Base-by-base conservation (phyloP, 30 jellyfish, hydroid and myxozoan species). In the Clytia hemisphaerica region DNA sequence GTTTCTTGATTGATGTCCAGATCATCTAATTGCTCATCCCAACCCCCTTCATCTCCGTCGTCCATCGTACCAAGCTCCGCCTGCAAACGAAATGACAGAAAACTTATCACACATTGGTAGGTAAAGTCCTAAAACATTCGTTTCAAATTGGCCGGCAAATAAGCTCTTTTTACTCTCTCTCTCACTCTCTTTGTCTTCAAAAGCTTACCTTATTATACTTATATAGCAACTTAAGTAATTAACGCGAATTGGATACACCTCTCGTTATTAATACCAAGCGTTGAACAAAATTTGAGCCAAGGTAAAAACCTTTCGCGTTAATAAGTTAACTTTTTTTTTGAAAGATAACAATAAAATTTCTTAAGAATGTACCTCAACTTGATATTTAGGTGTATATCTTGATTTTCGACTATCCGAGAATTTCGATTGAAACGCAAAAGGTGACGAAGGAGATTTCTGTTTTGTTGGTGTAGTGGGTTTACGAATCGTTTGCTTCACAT, bases 1-100 rank as follows among this genome's bases (percentile, higher is more conserved):
- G 78, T 65, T 37, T 65, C 49, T 65, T 31, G 32, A 32, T 45
- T 28, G 2, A 65, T 65, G 18, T 65, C 78, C 21, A 31, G 21
- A 15, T 65, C 78, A 65, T 65, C 78, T 3, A 65, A 22, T 12
- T 65, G 68, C 30, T 65, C 72, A n/a, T 48, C 78, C 78, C 78
- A 65, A 4, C 67, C 78, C 18, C 78, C 42, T 12, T 30, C 37
- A 34, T 65, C 78, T n/a, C n/a, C n/a, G 62, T 65, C 78, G 37
- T 65, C 78, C 78, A 67, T 36, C 21, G 62, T 21, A 44, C 78
- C 78, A 0, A 65, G 78, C 72, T 65, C 78, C 0, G 78, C 37
- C 78, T 65, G 44, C n/a, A 44, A 65, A 22, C 32, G 6, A 57
- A 57, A 7, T 4, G 6, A 0, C 37, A 26, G 7, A 1, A 51